Evolutionary conservation across 2,113 vertebrate genomes (phyloP).

Genomic region (Prolemur simus): DNA sequence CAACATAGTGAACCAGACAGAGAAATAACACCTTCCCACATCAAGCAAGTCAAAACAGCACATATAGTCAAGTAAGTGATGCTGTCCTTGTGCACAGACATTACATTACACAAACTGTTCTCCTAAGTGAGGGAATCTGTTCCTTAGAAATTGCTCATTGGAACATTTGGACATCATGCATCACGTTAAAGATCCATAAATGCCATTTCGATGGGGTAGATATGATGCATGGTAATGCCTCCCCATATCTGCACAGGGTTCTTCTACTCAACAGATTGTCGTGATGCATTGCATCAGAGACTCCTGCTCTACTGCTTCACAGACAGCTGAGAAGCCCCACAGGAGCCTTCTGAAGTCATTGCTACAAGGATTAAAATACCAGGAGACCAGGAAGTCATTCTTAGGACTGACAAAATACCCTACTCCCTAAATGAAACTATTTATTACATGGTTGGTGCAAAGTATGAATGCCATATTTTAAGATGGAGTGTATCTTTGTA

Average conservation of each 20-base stretch:
- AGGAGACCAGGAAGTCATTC: slow-evolving; percentile 47
- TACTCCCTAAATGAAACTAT: slow-evolving; percentile 43
- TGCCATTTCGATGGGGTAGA: slow-evolving; percentile 60
- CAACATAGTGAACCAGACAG: slow-evolving; percentile 36
- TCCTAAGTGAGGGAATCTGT: slow-evolving; percentile 72
- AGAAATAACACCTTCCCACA: slow-evolving; percentile 32
- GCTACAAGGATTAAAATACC: slow-evolving; percentile 65
- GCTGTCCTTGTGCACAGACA: slow-evolving; percentile 68
- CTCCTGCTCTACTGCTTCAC: neutral
- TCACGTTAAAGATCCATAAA: slow-evolving; percentile 81
- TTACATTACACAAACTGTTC: slow-evolving; percentile 67
- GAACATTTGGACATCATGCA: slow-evolving; percentile 74
- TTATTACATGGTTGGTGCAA: neutral
- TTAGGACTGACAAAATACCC: slow-evolving; percentile 54
- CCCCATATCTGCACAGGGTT: slow-evolving; percentile 58
- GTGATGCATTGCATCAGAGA: slow-evolving; percentile 25
- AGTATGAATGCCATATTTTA: neutral
- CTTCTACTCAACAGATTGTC: slow-evolving; percentile 34
- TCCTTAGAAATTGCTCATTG: slow-evolving; percentile 71
- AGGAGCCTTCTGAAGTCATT: slow-evolving; percentile 50
- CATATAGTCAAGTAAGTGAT: slow-evolving; percentile 44
- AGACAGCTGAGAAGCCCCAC: slow-evolving; percentile 34
- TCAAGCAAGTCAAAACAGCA: slow-evolving; percentile 54
- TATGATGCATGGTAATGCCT: slow-evolving; percentile 66
- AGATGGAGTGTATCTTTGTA: neutral